Evolutionary conservation across 2,797 vertebrate genomes (phyloP), one percentile per base, ranked within the genome.

Genomic region (Melanitta fusca): DNA sequence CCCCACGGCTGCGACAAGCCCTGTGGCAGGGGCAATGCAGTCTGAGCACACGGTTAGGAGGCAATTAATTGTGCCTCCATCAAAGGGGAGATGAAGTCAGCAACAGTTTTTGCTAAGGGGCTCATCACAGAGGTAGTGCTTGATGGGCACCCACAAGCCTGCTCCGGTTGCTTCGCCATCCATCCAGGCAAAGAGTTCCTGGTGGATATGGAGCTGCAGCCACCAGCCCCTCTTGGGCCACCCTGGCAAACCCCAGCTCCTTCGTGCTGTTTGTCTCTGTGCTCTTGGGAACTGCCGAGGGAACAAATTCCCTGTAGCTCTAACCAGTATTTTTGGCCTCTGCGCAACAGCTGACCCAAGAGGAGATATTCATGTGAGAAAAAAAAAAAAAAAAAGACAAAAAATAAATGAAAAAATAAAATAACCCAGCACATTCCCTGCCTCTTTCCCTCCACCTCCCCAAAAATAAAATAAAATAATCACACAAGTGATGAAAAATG

Each of bases 401-500:
- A 5, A 22, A 17, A 18, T 6, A 7, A 43, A 43, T 9, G n/a
- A 11, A 4, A 4, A 12, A 18, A 45, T 12, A 7, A 66, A 32
- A 10, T 4, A 21, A 13, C 3, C 18, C 51, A 89, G 39, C 8
- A 25, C 1, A 3, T 72, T 85, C 85, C 36, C 75, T 80, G 79
- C 27, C n/a, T 43, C n/a, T 87, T 91, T 77, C 75, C 71, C 62
- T 87, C 71, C 88, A 92, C 64, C 72, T 90, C 78, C 19, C 81
- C 85, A 90, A 86, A 92, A 75, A 80, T 8, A 70, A 91, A 83
- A 74, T 15, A 91, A 89, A 88, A 96, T 80, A 95, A 79, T 91
- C 95, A 82, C 70, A 86, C 81, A 94, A 97, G 93, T 88, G 94
- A 93, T 88, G 91, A 95, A 97, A 96, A 96, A 94, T 90, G 95